phyloP scores from a whole-genome alignment of 2,113 vertebrate species.

The Psephotus haematonotus region DNA sequence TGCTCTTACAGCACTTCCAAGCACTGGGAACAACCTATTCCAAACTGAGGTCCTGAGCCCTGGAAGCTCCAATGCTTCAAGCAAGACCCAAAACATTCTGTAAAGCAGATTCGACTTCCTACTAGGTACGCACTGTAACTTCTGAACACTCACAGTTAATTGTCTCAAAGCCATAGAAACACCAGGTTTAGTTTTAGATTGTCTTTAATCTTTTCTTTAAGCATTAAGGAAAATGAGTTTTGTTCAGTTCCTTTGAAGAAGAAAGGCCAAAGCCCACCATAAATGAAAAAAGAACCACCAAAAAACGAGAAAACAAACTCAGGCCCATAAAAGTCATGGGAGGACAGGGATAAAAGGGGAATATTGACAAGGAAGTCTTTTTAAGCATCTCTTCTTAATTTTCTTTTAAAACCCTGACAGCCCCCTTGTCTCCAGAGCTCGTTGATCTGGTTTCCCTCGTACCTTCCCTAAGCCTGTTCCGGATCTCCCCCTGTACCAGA shows the following conservation, averaged over 20 bases:
- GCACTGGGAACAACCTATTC: neutral
- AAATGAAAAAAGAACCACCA: neutral
- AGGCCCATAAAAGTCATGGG: neutral
- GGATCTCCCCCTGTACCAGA: neutral
- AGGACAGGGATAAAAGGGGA: neutral
- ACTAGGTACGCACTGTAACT: neutral
- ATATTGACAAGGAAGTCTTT: neutral
- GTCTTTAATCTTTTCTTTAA: neutral
- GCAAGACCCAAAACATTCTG: neutral
- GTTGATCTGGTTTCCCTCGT: neutral
- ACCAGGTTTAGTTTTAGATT: neutral
- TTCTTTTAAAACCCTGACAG: neutral
- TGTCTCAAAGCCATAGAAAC: neutral
- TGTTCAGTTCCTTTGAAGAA: neutral
- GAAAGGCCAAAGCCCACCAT: neutral
- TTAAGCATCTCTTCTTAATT: neutral
- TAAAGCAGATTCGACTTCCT: neutral
- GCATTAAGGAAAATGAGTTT: neutral
- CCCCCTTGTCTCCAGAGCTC: neutral
- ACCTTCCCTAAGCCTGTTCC: neutral
- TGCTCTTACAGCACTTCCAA: rapidly evolving
- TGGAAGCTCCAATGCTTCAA: neutral
- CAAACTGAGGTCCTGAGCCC: rapidly evolving
- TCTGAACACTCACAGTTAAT: neutral
- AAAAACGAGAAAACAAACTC: neutral